Evolutionary conservation across 2,888 invertebrate species (phyloP), one percentile per base, ranked within the genome.

Genomic region (Ommatoiulus sabulosus): DNA sequence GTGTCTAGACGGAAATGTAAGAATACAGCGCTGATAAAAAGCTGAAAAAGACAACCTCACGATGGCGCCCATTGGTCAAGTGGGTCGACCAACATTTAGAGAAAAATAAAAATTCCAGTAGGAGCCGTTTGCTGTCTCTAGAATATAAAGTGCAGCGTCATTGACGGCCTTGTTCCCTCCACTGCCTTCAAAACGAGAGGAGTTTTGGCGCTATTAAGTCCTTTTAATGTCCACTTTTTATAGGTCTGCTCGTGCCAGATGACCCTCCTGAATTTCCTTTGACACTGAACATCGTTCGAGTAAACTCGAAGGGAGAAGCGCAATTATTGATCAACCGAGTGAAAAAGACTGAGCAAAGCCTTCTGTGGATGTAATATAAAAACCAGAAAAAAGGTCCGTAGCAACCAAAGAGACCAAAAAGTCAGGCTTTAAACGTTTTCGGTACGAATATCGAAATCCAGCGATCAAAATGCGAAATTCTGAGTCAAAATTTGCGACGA

Each of bases 271-370:
- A 63, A 63, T 63, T 20, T 63, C 63, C n/a, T 63, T 63, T 63
- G 63, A 63, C 63, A 63, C 63, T 63, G 63, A 63, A n/a, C n/a
- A 63, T 63, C 63, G n/a, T 63, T 63, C n/a, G n/a, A 63, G n/a
- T 20, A 63, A 63, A 63, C 63, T 63, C 63, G 20, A n/a, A 63
- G 63, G 20, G 63, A 63, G 20, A 63, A 63, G 63, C 20, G 20
- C 63, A 63, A 63, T 63, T 63, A 63, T 63, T 63, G 63, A 63
- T 63, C 63, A 63, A 63, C 63, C 17, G 63, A 63, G 20, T 63
- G 63, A 63, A 63, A 63, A 52, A 20, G 20, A 63, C 63, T 7
- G 63, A 63, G 7, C 20, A 63, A n/a, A 63, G n/a, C 6, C 20
- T n/a, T 20, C n/a, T 20, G 4, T 1, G 63, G 20, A 6, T 4